Conservation (phyloP, 2,888 invertebrate species). For the Odontocerum albicorne region DNA sequence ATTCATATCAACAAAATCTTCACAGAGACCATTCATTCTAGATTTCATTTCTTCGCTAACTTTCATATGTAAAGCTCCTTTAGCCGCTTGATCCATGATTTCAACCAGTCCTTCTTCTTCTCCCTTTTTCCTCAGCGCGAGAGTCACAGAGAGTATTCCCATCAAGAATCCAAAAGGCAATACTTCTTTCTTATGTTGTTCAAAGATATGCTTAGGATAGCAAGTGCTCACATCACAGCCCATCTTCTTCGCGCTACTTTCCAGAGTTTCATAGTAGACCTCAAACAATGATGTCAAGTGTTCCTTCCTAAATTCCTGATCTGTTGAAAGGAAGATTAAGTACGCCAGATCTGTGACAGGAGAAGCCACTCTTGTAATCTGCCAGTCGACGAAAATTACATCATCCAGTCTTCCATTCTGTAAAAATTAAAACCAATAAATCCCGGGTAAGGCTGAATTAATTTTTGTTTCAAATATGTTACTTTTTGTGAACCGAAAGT, state of each 20-base stretch:
- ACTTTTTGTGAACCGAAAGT: too few relatives aligned
- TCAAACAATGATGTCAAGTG: slow-evolving; percentile 9
- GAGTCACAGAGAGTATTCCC: background rate
- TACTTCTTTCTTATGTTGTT: slow-evolving; percentile 3
- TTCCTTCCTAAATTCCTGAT: slow-evolving; percentile 7
- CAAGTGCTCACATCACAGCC: slow-evolving; percentile 6
- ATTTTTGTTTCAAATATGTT: too few relatives aligned
- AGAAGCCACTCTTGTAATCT: slow-evolving; percentile 16
- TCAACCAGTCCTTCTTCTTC: slow-evolving; percentile 2
- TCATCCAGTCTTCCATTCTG: slow-evolving; percentile 19
- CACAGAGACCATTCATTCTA: background rate
- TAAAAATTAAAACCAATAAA: too few relatives aligned
- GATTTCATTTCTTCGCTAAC: background rate
- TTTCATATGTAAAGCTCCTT: background rate
- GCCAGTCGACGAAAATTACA: slow-evolving; percentile 25
- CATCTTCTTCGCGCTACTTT: slow-evolving; percentile 5
- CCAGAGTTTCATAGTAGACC: slow-evolving; percentile 25
- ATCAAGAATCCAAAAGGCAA: slow-evolving; percentile 11
- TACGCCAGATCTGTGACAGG: slow-evolving; percentile 29
- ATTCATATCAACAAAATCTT: too few relatives aligned
- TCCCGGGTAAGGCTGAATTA: too few relatives aligned
- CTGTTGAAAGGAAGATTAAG: slow-evolving; percentile 21
- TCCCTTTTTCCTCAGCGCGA: background rate
- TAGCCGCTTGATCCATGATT: background rate
- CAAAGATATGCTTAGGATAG: slow-evolving; percentile 16